Conservation (phyloP, 2,797 vertebrate genomes). For the Acrocephalus scirpaceus region DNA sequence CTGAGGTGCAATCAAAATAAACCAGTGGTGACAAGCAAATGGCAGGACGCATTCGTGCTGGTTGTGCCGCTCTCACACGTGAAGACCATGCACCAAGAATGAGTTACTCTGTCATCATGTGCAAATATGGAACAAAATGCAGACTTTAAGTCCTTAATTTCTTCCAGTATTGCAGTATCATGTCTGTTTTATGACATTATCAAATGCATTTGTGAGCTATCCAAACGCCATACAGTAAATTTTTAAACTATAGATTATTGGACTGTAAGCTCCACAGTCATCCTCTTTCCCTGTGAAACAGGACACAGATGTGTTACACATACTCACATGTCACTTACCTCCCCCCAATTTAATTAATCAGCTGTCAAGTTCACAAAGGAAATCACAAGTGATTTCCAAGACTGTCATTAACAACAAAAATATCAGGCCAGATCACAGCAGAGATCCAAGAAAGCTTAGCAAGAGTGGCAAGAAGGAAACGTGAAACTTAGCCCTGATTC, state of each 20-base stretch:
- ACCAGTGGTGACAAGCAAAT: background rate
- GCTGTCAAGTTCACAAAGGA: background rate
- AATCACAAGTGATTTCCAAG: background rate
- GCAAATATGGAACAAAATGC: background rate
- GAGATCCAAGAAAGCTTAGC: background rate
- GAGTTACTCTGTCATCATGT: background rate
- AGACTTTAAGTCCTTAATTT: background rate
- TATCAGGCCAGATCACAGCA: background rate
- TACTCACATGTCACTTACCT: background rate
- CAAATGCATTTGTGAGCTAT: background rate
- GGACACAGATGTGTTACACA: background rate
- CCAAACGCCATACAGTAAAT: background rate
- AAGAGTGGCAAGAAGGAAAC: background rate
- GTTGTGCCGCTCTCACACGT: background rate
- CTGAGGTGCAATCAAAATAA: background rate
- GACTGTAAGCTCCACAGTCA: background rate
- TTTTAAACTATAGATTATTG: background rate
- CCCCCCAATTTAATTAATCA: background rate
- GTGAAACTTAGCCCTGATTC: background rate
- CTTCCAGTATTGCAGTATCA: background rate
- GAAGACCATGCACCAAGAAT: background rate
- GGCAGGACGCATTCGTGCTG: accelerated
- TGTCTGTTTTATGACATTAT: background rate
- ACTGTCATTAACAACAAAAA: background rate
- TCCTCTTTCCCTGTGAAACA: background rate